phyloP scores from a whole-genome alignment of 2,113 vertebrate genomes.

The Hippoglossus stenolepis region DNA sequence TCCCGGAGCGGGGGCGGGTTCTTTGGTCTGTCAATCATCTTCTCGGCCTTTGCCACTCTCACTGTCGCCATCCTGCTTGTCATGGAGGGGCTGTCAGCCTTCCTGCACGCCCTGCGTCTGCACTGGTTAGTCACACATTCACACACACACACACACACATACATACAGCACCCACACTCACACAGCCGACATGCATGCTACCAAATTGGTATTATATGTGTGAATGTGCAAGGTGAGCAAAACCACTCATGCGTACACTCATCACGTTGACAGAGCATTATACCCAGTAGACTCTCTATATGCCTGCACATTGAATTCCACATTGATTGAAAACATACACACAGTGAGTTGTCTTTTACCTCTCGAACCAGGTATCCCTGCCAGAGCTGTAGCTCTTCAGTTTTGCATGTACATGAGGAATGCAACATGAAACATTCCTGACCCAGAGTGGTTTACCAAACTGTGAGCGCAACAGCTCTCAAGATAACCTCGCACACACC shows the following conservation, averaged over 20 bases:
- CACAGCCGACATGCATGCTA: neutral
- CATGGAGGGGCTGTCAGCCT: slow-evolving; percentile 98
- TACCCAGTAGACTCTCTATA: neutral
- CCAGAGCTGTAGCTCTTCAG: slow-evolving; percentile 8
- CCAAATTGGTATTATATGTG: neutral
- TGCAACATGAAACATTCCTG: slow-evolving; percentile 33
- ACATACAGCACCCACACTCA: neutral
- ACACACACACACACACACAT: slow-evolving; percentile 1
- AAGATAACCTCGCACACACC: slow-evolving; percentile 31
- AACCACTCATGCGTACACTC: neutral
- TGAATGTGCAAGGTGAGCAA: neutral
- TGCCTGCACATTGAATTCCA: neutral
- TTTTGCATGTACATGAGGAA: slow-evolving; percentile 25
- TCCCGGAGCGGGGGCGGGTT: slow-evolving; percentile 87
- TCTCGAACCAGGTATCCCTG: slow-evolving; percentile 10
- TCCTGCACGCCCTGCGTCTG: slow-evolving; percentile 94
- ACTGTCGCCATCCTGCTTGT: slow-evolving; percentile 95
- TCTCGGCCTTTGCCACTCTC: slow-evolving; percentile 89
- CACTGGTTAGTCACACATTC: slow-evolving; percentile 89
- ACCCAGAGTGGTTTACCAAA: slow-evolving; percentile 14
- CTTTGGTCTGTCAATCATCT: slow-evolving; percentile 89
- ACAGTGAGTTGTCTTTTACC: slow-evolving; percentile 3
- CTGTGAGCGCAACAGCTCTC: slow-evolving; percentile 9
- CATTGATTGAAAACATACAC: slow-evolving; percentile 24
- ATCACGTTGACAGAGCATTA: neutral